phyloP scores from a whole-genome alignment of 2,113 vertebrate species.

The Alligator mississippiensis region DNA sequence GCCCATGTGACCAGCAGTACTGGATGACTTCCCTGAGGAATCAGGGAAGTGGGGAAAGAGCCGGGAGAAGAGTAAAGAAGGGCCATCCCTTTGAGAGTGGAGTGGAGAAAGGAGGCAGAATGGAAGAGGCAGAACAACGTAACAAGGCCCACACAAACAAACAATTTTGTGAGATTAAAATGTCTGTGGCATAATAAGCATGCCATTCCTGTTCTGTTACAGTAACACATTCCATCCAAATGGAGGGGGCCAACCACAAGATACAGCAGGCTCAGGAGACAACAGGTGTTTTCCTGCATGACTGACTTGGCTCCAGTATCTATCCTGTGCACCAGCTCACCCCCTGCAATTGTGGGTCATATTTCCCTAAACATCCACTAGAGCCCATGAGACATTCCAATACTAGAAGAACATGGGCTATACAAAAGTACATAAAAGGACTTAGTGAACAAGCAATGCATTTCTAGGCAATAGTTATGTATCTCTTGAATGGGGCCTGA shows the following conservation, averaged over 20 bases:
- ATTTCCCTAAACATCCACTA: not conserved
- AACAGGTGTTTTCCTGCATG: too few relatives aligned
- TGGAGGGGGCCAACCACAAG: not conserved
- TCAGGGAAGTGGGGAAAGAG: not conserved
- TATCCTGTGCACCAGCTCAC: accelerated
- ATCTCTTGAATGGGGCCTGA: not conserved
- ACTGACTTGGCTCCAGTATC: accelerated
- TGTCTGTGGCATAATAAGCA: not conserved
- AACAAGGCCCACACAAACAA: not conserved
- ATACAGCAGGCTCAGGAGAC: not conserved
- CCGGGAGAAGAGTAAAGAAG: not conserved
- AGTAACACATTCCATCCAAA: not conserved
- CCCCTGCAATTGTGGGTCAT: accelerated
- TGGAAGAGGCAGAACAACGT: not conserved
- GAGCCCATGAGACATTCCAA: accelerated
- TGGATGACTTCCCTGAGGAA: not conserved
- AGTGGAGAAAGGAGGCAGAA: not conserved
- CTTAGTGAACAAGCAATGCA: not conserved
- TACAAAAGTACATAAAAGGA: not conserved
- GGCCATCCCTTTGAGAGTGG: not conserved
- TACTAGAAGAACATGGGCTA: accelerated
- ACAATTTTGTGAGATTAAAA: not conserved
- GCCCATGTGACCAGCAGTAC: not conserved
- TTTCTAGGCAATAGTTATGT: accelerated
- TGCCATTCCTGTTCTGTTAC: not conserved